Base-by-base conservation (phyloP, 2,113 vertebrate genomes). In the Pontoporia blainvillei region DNA sequence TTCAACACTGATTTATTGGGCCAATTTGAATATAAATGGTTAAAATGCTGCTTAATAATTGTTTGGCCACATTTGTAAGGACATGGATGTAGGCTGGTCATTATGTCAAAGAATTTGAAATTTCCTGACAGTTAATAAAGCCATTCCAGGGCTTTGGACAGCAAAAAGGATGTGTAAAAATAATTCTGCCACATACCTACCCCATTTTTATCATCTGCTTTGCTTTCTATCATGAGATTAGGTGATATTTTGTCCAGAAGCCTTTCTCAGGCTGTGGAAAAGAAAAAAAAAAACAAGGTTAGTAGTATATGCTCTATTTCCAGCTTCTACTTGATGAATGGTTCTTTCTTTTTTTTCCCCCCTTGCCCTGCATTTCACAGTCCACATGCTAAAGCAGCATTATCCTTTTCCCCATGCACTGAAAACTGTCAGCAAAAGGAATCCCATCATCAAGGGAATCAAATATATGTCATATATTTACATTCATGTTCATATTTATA, bases 301-400 rank as follows among this genome's bases (percentile, higher is more conserved):
- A 97, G 96, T 90, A 97, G 87, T 95, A 97, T 97, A 96, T 97
- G 90, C 83, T 91, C 90, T 97, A 69, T 98, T 98, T 98, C 96
- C 92, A 97, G 95, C 87, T 79, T 91, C 73, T 64, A 10, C 39
- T 94, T 97, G 92, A 98, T 98, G 97, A 98, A 98, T 97, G 81
- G 79, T 34, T 54, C 95, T 96, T 98, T 98, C 69, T 98, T 96
- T 94, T 4, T 5, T 3, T 3, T 4, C 27, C 66, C 66, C 66
- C 61, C 27, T 94, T 12, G 31, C 86, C 94, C 84, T 92, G 96
- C 66, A 86, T 97, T 98, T 97, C 97, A 69, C 93, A 97, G 73
- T 57, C 82, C 95, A 86, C 44, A 9, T 93, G 75, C 94, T 96
- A 72, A 97, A 95, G n/a, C 72, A 93, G 92, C 67, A 44, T 61